Conservation (phyloP, 2,888 invertebrate genomes). For the Drosophila meridionalis region DNA sequence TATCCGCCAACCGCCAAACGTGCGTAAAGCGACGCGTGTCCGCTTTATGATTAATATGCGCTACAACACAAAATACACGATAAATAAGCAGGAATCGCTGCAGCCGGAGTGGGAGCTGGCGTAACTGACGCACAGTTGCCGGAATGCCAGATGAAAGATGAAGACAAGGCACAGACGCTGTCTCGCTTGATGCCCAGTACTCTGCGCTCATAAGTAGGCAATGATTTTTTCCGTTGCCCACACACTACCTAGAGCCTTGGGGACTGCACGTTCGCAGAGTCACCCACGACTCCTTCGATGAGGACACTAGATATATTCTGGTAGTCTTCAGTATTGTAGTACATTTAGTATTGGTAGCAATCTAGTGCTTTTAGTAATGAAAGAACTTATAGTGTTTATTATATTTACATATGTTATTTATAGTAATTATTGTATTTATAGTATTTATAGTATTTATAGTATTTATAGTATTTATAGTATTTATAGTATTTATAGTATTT, state of each 20-base stretch:
- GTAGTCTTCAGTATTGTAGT: background rate
- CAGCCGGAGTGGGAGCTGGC: background rate
- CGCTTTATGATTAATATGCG: slow-evolving; percentile 79
- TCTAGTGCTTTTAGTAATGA: too few relatives aligned
- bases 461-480: background rate
- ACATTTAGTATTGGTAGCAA: too few relatives aligned
- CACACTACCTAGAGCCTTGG: background rate
- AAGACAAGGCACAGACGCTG: slow-evolving; percentile 45
- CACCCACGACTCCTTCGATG: background rate
- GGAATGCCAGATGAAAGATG: slow-evolving; percentile 50
- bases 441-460: background rate
- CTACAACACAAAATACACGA: slow-evolving; percentile 79
- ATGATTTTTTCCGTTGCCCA: slow-evolving; percentile 28
- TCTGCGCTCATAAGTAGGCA: slow-evolving; percentile 57
- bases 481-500: background rate
- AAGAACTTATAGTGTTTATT: too few relatives aligned
- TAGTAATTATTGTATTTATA: too few relatives aligned
- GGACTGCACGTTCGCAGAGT: background rate
- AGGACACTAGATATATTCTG: background rate
- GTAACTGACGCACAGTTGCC: slow-evolving; percentile 40
- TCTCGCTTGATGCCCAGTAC: slow-evolving; percentile 21
- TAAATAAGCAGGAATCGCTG: slow-evolving; percentile 53
- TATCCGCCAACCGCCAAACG: slow-evolving; percentile 74
- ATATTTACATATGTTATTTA: background rate
- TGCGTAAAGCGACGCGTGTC: slow-evolving; percentile 81